phyloP scores from a whole-genome alignment of 2,797 vertebrate species.

The Staurois parvus region DNA sequence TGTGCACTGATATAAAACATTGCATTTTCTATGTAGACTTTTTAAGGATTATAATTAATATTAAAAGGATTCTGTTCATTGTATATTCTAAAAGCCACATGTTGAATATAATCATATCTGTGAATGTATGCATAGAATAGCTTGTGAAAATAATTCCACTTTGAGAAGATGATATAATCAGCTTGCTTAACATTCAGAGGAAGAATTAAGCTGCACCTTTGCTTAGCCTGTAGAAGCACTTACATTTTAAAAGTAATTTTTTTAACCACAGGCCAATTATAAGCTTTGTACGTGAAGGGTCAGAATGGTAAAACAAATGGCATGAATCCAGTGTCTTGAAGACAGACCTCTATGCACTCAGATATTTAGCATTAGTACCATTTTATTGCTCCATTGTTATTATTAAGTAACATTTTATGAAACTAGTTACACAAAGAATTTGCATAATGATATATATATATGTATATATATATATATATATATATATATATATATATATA shows the following conservation, averaged over 20 bases:
- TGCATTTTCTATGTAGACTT: no score
- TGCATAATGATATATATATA: no score
- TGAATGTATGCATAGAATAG: not conserved
- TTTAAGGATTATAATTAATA: not conserved
- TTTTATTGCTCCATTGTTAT: not conserved
- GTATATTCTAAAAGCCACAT: no score
- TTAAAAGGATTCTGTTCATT: not conserved
- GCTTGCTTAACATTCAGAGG: slow-evolving; percentile 46
- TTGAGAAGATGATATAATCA: slow-evolving; percentile 12
- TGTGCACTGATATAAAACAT: no score
- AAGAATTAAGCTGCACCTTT: slow-evolving; percentile 38
- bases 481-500: no score
- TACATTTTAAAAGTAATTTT: slow-evolving; percentile 34
- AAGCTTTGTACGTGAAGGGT: not conserved
- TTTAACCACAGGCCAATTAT: not conserved
- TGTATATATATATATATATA: no score
- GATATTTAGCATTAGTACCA: slow-evolving; percentile 2
- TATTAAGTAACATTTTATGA: no score
- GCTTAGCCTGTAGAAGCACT: slow-evolving; percentile 12
- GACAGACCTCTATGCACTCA: not conserved
- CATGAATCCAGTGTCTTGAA: slow-evolving; percentile 19
- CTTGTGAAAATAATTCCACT: not conserved
- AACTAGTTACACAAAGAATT: no score
- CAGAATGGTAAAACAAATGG: not conserved
- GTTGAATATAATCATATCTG: not conserved